phyloP scores from a whole-genome alignment of 2,888 invertebrate genomes.

The Theodoxus fluviatilis region DNA sequence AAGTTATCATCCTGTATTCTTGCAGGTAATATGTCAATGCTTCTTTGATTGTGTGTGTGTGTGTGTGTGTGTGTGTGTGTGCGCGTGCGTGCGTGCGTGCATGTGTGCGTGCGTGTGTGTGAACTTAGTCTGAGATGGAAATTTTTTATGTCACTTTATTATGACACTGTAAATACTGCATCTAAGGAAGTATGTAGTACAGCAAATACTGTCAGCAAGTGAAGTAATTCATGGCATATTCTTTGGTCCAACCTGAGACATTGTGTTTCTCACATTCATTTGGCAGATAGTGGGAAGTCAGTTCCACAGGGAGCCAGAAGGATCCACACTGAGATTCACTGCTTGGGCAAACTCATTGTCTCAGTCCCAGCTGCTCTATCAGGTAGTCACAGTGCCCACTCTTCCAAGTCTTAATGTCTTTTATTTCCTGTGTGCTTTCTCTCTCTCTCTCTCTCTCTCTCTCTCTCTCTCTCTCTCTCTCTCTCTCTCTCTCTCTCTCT shows the following conservation, averaged over 20 bases:
- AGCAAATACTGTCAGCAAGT: not conserved
- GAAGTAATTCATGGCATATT: not conserved
- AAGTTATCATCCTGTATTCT: too few species aligned
- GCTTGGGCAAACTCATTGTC: constrained; percentile 78
- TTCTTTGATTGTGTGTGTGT: too few species aligned
- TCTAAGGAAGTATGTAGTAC: not conserved
- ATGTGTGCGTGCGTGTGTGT: too few species aligned
- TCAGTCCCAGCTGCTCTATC: constrained; percentile 68
- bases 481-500: too few species aligned
- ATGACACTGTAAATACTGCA: not conserved
- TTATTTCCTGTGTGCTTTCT: not conserved
- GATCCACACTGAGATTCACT: constrained; percentile 75
- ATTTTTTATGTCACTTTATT: not conserved
- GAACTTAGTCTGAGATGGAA: too few species aligned
- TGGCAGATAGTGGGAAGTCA: constrained; percentile 72
- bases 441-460: too few species aligned
- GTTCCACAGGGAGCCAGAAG: constrained; percentile 71
- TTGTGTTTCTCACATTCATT: constrained; percentile 4
- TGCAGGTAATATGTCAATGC: too few species aligned
- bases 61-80: too few species aligned
- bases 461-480: too few species aligned
- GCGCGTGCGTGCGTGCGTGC: too few species aligned
- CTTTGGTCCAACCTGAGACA: not conserved
- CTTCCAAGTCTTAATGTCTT: not conserved
- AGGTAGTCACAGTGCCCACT: constrained; percentile 46